Conservation (phyloP, 2,797 vertebrate species). For the Halcyon badia region DNA sequence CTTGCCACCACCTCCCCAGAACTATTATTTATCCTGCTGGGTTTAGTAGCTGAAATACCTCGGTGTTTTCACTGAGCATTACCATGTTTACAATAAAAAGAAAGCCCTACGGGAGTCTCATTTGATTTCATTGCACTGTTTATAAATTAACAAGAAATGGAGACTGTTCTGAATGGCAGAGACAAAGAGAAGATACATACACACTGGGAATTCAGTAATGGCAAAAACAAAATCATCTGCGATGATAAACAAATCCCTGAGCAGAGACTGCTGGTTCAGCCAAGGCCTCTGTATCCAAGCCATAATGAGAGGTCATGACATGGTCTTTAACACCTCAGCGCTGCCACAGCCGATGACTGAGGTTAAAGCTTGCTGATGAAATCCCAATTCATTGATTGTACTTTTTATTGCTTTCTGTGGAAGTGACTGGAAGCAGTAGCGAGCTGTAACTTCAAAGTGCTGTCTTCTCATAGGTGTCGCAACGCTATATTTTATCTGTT, state of each 20-base stretch:
- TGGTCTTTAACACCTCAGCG: background rate
- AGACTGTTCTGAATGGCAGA: slow-evolving; percentile 16
- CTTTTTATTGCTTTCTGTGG: slow-evolving; percentile 2
- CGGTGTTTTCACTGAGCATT: slow-evolving; percentile 20
- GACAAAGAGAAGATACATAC: background rate
- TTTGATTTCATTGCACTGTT: slow-evolving; percentile 8
- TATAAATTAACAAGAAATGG: slow-evolving; percentile 44
- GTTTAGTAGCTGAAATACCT: slow-evolving; percentile 39
- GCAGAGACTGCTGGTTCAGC: background rate
- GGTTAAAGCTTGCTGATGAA: slow-evolving; percentile 42
- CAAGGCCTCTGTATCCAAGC: background rate
- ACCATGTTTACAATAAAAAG: slow-evolving; percentile 17
- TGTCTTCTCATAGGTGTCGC: background rate
- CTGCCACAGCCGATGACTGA: background rate
- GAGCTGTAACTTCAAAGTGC: background rate
- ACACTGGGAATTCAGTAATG: background rate
- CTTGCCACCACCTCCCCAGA: background rate
- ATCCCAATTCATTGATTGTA: slow-evolving; percentile 29
- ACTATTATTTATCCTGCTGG: background rate
- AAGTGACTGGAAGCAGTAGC: background rate
- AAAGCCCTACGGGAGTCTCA: slow-evolving; percentile 22
- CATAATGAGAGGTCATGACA: accelerated
- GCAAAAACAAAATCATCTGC: background rate
- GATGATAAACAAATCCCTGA: background rate
- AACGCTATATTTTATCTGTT: background rate